A percentile compares a stretch with the other conserved stretches of the same genome.
Evolutionary conservation across 1,140 invertebrate genomes (phyloP).

Genomic region (Drosophila neocordata): DNA sequence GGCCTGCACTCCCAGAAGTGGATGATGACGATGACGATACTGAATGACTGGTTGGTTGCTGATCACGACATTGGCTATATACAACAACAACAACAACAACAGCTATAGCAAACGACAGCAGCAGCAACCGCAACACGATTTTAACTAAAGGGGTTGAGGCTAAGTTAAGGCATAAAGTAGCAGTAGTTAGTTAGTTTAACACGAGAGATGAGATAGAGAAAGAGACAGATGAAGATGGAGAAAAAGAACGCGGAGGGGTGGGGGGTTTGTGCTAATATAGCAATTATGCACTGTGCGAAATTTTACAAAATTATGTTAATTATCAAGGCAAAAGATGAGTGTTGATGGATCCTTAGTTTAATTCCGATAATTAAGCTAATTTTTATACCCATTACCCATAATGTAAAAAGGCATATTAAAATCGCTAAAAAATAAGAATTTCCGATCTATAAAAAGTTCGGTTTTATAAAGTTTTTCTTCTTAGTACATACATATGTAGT

Average conservation of each 20-base stretch:
- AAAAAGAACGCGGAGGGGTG: too few species aligned
- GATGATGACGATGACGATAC: conserved; percentile 17
- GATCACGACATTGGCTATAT: conserved; percentile 67
- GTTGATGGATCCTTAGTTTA: not conserved
- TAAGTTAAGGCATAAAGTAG: too few species aligned
- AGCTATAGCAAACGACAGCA: conserved; percentile 1
- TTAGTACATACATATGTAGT: too few species aligned
- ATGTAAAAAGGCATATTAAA: too few species aligned
- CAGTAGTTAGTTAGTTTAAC: not conserved
- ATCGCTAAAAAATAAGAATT: too few species aligned
- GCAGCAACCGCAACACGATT: conserved; percentile 14
- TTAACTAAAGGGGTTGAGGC: conserved; percentile 10
- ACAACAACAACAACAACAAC: conserved; percentile 19
- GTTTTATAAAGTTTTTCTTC: too few species aligned
- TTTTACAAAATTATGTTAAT: conserved; percentile 14
- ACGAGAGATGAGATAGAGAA: not conserved
- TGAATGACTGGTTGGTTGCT: conserved; percentile 6
- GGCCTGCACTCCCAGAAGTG: conserved; percentile 20
- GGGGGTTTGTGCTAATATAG: conserved; percentile 41
- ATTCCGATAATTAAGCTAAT: not conserved
- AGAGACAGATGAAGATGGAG: not conserved
- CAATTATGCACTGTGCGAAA: conserved; percentile 56
- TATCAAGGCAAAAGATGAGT: not conserved
- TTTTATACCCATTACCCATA: conserved; percentile 7
- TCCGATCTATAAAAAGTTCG: too few species aligned